Percentiles rank a stretch among this genome's conserved stretches.
phyloP scores from a whole-genome alignment of 2,797 vertebrate genomes.

The Echeneis naucrates region DNA sequence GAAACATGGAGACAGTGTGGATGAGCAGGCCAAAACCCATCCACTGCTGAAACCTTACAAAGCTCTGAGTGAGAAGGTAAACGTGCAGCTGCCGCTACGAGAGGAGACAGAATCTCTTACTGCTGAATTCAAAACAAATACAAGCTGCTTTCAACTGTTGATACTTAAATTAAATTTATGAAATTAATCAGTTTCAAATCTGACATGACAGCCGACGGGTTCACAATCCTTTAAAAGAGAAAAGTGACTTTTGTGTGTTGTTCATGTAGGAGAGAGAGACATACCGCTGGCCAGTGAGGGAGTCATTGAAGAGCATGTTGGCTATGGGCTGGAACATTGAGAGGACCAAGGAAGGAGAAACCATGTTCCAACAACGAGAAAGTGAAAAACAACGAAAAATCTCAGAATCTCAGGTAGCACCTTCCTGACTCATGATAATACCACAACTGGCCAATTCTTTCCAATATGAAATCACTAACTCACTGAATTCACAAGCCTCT shows the following conservation, averaged over 20 bases:
- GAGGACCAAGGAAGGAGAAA: slow-evolving; percentile 94
- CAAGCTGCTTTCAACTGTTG: not conserved
- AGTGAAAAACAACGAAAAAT: slow-evolving; percentile 91
- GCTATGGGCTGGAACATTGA: slow-evolving; percentile 95
- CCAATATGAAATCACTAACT: not conserved
- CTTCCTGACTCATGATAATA: not conserved
- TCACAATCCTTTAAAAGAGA: too few species aligned
- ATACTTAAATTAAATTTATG: too few species aligned
- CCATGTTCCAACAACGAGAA: slow-evolving; percentile 90
- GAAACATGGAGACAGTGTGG: slow-evolving; percentile 91
- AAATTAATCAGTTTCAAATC: too few species aligned
- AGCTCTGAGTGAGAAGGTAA: slow-evolving; percentile 96
- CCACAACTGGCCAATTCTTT: not conserved
- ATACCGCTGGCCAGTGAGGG: slow-evolving; percentile 96
- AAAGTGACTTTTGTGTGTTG: slow-evolving; percentile 11
- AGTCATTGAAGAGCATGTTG: slow-evolving; percentile 97
- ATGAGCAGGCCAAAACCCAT: slow-evolving; percentile 94
- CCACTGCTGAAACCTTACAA: slow-evolving; percentile 95
- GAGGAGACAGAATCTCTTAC: not conserved
- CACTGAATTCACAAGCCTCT: not conserved
- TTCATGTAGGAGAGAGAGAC: slow-evolving; percentile 92
- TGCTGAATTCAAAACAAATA: not conserved
- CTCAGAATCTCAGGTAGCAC: slow-evolving; percentile 88
- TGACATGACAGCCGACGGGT: too few species aligned
- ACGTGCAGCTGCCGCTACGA: not conserved